Evolutionary conservation across 2,113 vertebrate genomes (phyloP).

Genomic region (Arenaria interpres): DNA sequence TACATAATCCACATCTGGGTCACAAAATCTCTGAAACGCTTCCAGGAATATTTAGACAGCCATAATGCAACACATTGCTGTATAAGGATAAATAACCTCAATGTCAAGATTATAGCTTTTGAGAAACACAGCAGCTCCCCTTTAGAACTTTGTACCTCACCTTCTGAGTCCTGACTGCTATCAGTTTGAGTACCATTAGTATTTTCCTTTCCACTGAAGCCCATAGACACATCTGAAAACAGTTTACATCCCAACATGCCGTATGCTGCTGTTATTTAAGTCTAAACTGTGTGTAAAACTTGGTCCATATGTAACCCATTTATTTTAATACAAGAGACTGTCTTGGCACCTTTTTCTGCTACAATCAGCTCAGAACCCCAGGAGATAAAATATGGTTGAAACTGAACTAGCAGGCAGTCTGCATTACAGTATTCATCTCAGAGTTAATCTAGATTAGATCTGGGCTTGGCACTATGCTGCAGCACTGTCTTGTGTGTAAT

Average conservation of each 20-base stretch:
- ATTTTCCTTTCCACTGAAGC: slow-evolving; percentile 40
- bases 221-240: slow-evolving; percentile 49
- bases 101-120: slow-evolving; percentile 41
- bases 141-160: slow-evolving; percentile 26
- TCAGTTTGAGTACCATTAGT: slow-evolving; percentile 10
- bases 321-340: slow-evolving; percentile 37
- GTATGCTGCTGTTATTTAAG: slow-evolving; percentile 19
- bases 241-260: slow-evolving; percentile 30
- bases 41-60: slow-evolving; percentile 57
- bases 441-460: slow-evolving; percentile 40
- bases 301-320: slow-evolving; percentile 52
- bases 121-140: slow-evolving; percentile 42
- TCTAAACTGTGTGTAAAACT: slow-evolving; percentile 5
- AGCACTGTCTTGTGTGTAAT: slow-evolving; percentile 4
- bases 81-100: slow-evolving; percentile 24
- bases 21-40: slow-evolving; percentile 40
- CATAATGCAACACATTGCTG: slow-evolving; percentile 21
- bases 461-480: background rate
- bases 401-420: slow-evolving; percentile 27
- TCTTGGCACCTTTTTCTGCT: slow-evolving; percentile 53
- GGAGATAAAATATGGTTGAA: slow-evolving; percentile 53
- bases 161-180: slow-evolving; percentile 25
- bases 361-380: slow-evolving; percentile 25
- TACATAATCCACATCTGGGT: slow-evolving; percentile 64
- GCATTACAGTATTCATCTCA: slow-evolving; percentile 23